Evolutionary conservation across 2,888 invertebrate species (phyloP).

Genomic region (Cyclophora albipunctata): DNA sequence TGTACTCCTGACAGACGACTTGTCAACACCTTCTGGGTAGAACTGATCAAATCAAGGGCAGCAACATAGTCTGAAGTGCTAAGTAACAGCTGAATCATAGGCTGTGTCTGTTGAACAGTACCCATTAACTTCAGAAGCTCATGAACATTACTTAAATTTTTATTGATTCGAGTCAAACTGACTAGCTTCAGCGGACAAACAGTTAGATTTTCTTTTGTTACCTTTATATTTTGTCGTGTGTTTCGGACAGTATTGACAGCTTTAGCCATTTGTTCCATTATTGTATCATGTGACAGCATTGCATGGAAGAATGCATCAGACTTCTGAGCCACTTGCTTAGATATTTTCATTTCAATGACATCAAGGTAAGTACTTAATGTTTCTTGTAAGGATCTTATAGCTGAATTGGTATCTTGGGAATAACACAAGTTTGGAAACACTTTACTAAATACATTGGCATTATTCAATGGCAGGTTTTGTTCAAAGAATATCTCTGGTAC

Average conservation of each 20-base stretch:
- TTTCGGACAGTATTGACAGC: constrained; percentile 85
- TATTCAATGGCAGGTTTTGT: constrained; percentile 85
- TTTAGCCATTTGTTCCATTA: constrained; percentile 94
- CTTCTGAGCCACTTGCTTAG: constrained; percentile 93
- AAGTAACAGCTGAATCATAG: constrained; percentile 94
- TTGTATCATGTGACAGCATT: constrained; percentile 97
- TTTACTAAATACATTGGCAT: constrained; percentile 86
- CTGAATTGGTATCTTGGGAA: constrained; percentile 75
- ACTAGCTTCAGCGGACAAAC: constrained; percentile 87
- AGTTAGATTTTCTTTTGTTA: constrained; percentile 86
- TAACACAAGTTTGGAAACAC: constrained; percentile 84
- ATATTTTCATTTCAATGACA: constrained; percentile 94
- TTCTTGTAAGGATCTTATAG: constrained; percentile 86
- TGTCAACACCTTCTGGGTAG: constrained; percentile 94
- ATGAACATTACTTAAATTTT: constrained; percentile 79
- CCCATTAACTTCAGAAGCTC: constrained; percentile 92
- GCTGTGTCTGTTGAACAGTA: constrained; percentile 97
- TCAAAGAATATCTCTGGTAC: constrained; percentile 92
- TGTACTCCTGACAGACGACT: constrained; percentile 94
- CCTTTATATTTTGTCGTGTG: constrained; percentile 83
- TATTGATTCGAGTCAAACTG: constrained; percentile 78
- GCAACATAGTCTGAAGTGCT: constrained; percentile 98
- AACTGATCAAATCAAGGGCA: constrained; percentile 96
- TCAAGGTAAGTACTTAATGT: constrained; percentile 95
- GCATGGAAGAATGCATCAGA: constrained; percentile 98